phyloP scores from a whole-genome alignment of 2,113 vertebrate species.

The Corvus hawaiiensis region DNA sequence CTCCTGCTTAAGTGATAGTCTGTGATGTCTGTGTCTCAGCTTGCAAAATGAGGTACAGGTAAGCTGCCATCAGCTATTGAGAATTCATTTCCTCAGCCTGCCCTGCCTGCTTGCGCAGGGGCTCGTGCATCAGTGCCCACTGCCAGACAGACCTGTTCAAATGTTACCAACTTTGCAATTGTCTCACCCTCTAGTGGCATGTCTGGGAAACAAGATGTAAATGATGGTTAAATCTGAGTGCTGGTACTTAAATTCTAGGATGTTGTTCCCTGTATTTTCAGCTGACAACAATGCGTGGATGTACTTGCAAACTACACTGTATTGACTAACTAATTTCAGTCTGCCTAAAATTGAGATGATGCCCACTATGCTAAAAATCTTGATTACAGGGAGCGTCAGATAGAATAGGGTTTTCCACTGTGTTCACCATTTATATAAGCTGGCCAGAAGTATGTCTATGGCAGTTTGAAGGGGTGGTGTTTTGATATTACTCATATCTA shows the following conservation, averaged over 20 bases:
- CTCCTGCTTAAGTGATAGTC: background rate
- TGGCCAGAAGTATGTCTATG: background rate
- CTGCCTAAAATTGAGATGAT: background rate
- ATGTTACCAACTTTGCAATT: slow-evolving; percentile 1
- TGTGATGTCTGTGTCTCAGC: background rate
- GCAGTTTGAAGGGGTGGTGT: background rate
- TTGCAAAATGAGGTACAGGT: background rate
- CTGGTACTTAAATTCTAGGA: background rate
- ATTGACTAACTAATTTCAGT: background rate
- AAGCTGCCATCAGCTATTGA: background rate
- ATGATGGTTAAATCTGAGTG: background rate
- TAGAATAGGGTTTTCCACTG: background rate
- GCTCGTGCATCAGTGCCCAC: rapidly evolving
- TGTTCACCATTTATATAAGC: background rate
- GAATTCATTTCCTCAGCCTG: background rate
- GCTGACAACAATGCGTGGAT: background rate
- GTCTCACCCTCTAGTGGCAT: slow-evolving; percentile 57
- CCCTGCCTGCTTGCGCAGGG: background rate
- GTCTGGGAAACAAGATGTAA: slow-evolving; percentile 19
- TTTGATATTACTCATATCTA: background rate
- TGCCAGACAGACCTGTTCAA: background rate
- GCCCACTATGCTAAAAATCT: background rate
- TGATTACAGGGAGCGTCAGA: background rate
- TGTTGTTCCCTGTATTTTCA: background rate
- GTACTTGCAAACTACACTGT: background rate